These are phyloP conservation scores for Athene cunicularia DNA, from an alignment of 2,113 vertebrate genomes.

Conservation along the genomic window DNA sequence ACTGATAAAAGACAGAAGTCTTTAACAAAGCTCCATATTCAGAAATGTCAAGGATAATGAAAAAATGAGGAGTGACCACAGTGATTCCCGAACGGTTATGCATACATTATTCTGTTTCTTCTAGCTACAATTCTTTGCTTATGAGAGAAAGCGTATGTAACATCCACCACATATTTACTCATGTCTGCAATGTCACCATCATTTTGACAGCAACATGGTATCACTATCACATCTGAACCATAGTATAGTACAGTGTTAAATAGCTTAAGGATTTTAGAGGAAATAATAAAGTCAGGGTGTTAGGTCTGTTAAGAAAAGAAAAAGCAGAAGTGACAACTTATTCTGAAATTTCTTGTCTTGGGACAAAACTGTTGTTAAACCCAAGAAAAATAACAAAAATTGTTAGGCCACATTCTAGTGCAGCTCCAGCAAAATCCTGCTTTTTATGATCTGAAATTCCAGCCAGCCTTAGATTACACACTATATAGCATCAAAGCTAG, in stretches of 20 bases:
- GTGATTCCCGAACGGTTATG: background rate
- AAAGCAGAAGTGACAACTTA: background rate
- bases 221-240: background rate
- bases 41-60: background rate
- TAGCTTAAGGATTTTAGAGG: background rate
- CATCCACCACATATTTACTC: background rate
- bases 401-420: background rate
- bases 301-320: background rate
- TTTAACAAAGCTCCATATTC: background rate
- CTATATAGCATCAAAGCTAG: background rate
- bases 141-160: background rate
- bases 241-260: background rate
- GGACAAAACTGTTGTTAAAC: background rate
- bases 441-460: background rate
- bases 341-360: background rate
- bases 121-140: background rate
- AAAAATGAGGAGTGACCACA: background rate
- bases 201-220: background rate
- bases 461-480: background rate
- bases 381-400: background rate
- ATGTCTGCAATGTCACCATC: background rate
- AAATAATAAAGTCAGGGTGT: background rate
- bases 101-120: background rate
- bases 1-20: conserved; percentile 11
- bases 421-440: background rate